Evolutionary conservation across 2,888 invertebrate species (phyloP).

Genomic region (Drosophila leonis): DNA sequence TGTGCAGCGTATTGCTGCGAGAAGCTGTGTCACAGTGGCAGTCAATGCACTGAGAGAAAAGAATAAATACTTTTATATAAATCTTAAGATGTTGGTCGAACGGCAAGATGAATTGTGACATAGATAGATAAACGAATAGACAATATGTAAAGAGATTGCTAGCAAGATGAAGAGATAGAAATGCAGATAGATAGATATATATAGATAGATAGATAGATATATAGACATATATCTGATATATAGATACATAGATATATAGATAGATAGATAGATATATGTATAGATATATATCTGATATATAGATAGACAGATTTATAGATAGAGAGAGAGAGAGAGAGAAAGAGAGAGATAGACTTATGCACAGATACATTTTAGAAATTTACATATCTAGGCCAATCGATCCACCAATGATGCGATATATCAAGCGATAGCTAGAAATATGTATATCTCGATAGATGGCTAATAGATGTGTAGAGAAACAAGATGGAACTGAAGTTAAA

Average conservation of each 20-base stretch:
- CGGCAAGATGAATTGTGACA: background rate
- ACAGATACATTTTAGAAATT: too few species aligned
- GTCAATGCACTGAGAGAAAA: slow-evolving; percentile 35
- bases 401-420: too few species aligned
- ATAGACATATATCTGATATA: background rate
- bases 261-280: too few species aligned
- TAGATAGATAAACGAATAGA: background rate
- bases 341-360: too few species aligned
- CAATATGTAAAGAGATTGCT: background rate
- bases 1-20: slow-evolving; percentile 11
- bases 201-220: background rate
- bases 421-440: too few species aligned
- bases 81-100: background rate
- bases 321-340: background rate
- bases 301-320: too few species aligned
- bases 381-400: too few species aligned
- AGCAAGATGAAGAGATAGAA: background rate
- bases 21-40: slow-evolving; percentile 20
- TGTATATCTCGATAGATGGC: too few species aligned
- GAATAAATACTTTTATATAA: background rate
- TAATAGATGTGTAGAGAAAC: too few species aligned
- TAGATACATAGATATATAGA: background rate
- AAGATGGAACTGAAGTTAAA: too few species aligned
- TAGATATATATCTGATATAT: too few species aligned
- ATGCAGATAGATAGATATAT: background rate